Evolutionary conservation across 2,888 invertebrate genomes (phyloP).

Genomic region (Agrochola lota): DNA sequence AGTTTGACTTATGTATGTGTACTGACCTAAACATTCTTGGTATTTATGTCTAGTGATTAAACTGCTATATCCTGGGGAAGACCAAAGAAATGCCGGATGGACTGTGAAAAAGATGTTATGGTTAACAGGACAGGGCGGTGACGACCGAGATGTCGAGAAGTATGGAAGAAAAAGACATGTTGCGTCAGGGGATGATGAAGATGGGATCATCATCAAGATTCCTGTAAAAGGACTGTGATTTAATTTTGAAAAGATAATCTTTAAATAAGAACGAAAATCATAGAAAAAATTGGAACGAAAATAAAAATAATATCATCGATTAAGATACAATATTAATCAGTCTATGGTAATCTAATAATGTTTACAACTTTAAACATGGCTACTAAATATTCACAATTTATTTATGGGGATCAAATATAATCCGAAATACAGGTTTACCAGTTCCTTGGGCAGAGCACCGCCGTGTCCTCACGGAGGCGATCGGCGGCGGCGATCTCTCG

Average conservation of each 20-base stretch:
- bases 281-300: background rate
- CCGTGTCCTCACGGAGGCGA: no score
- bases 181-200: background rate
- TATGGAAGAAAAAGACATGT: background rate
- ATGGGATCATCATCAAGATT: no score
- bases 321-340: background rate
- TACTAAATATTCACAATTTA: no score
- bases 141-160: background rate
- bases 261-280: background rate
- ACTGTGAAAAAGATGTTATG: background rate
- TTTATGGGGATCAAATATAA: no score
- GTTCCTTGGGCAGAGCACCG: no score
- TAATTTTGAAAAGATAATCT: background rate
- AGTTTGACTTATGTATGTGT: constrained; percentile 11
- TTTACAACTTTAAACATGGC: no score
- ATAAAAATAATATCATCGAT: no score
- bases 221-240: background rate
- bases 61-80: background rate
- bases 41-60: constrained; percentile 19
- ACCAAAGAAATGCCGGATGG: no score
- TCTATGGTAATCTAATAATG: no score
- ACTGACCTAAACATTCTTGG: constrained; percentile 1
- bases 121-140: background rate
- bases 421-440: no score
- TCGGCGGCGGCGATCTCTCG: no score